Conservation (phyloP, 2,888 invertebrate genomes). For the Spodoptera exigua region DNA sequence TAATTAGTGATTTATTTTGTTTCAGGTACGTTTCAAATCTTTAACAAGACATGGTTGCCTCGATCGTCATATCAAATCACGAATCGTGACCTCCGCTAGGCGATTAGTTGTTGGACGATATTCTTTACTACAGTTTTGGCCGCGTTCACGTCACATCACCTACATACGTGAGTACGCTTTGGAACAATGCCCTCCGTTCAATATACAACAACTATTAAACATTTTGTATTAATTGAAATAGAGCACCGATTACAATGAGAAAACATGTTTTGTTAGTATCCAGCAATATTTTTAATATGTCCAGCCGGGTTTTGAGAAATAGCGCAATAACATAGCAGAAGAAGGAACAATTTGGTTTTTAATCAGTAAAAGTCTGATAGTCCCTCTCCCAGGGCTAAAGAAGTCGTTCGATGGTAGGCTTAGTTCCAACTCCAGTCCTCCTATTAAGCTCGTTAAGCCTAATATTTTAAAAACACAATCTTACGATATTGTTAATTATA, state of each 20-base stretch:
- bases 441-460: too few species aligned
- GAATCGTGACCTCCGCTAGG: slow-evolving; percentile 41
- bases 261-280: too few species aligned
- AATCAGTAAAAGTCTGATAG: too few species aligned
- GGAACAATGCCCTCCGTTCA: slow-evolving; percentile 68
- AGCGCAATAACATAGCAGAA: too few species aligned
- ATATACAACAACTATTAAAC: slow-evolving; percentile 36
- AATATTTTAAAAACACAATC: slow-evolving; percentile 39
- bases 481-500: slow-evolving; percentile 18
- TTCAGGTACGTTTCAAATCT: slow-evolving; percentile 66
- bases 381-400: too few species aligned
- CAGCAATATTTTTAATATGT: too few species aligned
- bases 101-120: slow-evolving; percentile 29
- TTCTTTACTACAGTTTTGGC: slow-evolving; percentile 44
- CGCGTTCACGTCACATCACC: slow-evolving; percentile 64
- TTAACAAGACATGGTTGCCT: slow-evolving; percentile 46
- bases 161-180: slow-evolving; percentile 60
- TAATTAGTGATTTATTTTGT: slow-evolving; percentile 52
- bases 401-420: too few species aligned
- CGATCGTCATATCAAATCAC: slow-evolving; percentile 23
- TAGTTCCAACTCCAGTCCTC: too few species aligned
- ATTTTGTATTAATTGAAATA: background rate
- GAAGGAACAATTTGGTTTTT: too few species aligned
- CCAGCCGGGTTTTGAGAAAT: too few species aligned
- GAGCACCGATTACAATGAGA: too few species aligned